Evolutionary conservation across 2,797 vertebrate genomes (phyloP), one percentile per base, ranked within the genome.

Genomic region (Todus mexicanus): DNA sequence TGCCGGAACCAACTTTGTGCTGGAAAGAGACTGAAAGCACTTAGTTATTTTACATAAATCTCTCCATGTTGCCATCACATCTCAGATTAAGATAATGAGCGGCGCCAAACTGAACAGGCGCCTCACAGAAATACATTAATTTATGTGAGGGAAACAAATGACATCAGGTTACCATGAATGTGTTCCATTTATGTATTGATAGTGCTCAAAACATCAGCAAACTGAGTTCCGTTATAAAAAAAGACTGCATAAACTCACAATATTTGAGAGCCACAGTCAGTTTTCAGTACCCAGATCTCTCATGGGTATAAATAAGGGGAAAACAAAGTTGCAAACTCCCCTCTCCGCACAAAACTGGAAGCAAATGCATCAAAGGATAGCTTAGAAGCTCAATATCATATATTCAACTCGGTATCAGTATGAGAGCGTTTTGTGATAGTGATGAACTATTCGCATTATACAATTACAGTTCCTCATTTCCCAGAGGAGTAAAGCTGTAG

Each of bases 291-390:
- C 8, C 27, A 59, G 6, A 57, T n/a, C 26, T 54, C 73, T 64
- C 35, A 51, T 11, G 72, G 23, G 9, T 75, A 35, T 35, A 65
- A 83, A 70, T 8, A 76, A 72, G 4, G 10, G 16, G 10, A 54
- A 89, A 71, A 53, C 9, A 71, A 87, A 65, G 9, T 69, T 63
- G 15, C 2, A n/a, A 66, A 74, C 6, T 1, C 0, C 1, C 2
- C 7, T 17, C 6, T 1, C 0, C 1, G 1, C 7, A 15, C 10
- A 2, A 43, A 45, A 37, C 4, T 51, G 20, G 9, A 74, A 87
- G 35, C 3, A 61, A 78, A 59, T 37, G 3, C 70, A 69, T 47
- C 11, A 37, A 84, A 90, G 9, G 12, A 53, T 43, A 66, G 26
- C 5, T 20, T 23, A 48, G n/a, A 50, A 76, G 5, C 29, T 70